Conservation (phyloP, 2,113 vertebrate genomes). For the Sinocyclocheilus anshuiensis region DNA sequence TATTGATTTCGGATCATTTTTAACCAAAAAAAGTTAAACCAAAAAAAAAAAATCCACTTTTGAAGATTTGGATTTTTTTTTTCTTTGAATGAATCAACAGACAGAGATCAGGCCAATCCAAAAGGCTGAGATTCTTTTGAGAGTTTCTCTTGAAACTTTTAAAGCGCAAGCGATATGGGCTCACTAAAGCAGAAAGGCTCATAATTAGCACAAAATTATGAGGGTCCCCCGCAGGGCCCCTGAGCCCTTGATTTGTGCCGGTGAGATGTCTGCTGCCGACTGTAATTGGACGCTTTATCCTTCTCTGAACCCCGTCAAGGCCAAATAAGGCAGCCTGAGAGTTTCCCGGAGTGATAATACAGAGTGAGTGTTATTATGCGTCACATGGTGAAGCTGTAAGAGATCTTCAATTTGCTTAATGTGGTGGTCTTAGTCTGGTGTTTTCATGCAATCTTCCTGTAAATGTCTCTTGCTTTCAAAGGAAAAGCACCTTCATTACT, state of each 20-base stretch:
- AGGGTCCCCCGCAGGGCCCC: slow-evolving; percentile 55
- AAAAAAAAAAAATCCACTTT: too few relatives aligned
- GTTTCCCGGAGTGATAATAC: slow-evolving; percentile 30
- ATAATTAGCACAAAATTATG: slow-evolving; percentile 64
- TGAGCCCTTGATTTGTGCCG: slow-evolving; percentile 14
- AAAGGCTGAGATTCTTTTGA: background rate
- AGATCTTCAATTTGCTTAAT: background rate
- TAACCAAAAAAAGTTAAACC: too few relatives aligned
- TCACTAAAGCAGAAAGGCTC: slow-evolving; percentile 3
- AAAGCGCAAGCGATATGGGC: background rate
- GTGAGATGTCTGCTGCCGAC: slow-evolving; percentile 38
- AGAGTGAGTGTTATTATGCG: background rate
- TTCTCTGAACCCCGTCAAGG: slow-evolving; percentile 35
- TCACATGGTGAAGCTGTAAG: background rate
- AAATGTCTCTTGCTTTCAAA: slow-evolving; percentile 6
- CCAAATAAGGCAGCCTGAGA: slow-evolving; percentile 6
- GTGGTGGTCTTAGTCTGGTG: slow-evolving; percentile 14
- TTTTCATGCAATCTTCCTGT: background rate
- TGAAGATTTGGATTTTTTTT: background rate
- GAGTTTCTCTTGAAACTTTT: background rate
- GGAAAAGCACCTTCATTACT: background rate
- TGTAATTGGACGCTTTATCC: slow-evolving; percentile 47
- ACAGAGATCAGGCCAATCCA: background rate
- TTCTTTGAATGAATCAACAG: background rate
- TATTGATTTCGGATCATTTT: too few relatives aligned